Conservation (phyloP, 2,888 invertebrate species). For the Micoletzkya japonica region DNA sequence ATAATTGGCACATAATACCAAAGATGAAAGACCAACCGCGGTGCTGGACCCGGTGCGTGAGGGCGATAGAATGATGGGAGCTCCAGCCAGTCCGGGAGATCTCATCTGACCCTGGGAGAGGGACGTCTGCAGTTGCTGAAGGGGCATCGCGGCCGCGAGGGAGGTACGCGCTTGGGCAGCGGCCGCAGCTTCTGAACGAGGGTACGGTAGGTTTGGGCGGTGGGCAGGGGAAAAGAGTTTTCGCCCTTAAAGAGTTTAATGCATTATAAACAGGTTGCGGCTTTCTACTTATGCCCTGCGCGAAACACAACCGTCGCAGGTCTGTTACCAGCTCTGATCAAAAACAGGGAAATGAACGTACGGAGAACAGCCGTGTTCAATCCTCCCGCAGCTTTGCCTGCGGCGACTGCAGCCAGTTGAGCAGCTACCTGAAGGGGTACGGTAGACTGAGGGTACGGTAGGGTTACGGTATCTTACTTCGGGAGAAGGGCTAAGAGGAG, state of each 20-base stretch:
- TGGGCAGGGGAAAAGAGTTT: not conserved
- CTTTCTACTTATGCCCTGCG: not conserved
- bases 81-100: conserved; percentile 45
- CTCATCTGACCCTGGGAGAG: conserved; percentile 17
- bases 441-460: too few relatives aligned
- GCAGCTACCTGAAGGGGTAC: conserved; percentile 16
- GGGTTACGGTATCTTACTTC: too few relatives aligned
- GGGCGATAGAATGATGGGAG: conserved; percentile 55
- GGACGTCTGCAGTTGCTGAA: conserved; percentile 5
- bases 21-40: too few relatives aligned
- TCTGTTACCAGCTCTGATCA: not conserved
- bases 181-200: conserved; percentile 7
- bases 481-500: too few relatives aligned
- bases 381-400: conserved; percentile 17
- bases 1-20: too few relatives aligned
- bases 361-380: conserved; percentile 7
- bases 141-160: not conserved
- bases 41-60: conserved; percentile 28
- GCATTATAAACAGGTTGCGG: too few relatives aligned
- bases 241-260: not conserved
- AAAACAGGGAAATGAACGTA: not conserved
- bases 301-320: too few relatives aligned
- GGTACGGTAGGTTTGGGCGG: not conserved
- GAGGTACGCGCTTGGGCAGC: conserved; percentile 18
- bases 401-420: conserved; percentile 28